A percentile compares a stretch with the other conserved stretches of the same genome.
Conservation (phyloP, 2,888 invertebrate species). For the Reticulitermes lucifugus region DNA sequence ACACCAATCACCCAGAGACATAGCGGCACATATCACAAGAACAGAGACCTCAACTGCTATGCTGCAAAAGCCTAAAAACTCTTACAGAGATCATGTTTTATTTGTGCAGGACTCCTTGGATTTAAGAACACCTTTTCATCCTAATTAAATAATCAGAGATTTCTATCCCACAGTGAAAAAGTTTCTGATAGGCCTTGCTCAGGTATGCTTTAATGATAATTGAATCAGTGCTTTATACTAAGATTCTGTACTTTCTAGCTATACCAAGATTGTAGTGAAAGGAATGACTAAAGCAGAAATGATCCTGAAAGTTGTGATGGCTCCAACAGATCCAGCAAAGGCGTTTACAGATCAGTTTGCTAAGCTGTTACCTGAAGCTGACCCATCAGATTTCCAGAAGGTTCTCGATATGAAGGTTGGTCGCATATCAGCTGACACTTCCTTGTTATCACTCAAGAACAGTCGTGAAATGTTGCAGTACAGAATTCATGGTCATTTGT, state of each 20-base stretch:
- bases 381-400: constrained; percentile 91
- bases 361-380: constrained; percentile 90
- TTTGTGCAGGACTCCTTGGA: too few relatives aligned
- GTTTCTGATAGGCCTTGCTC: too few relatives aligned
- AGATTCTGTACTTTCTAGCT: constrained; percentile 52
- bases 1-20: too few relatives aligned
- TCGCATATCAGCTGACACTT: background rate
- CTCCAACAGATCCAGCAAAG: constrained; percentile 83
- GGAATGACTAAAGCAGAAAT: constrained; percentile 98
- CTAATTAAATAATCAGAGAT: too few relatives aligned
- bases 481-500: too few relatives aligned
- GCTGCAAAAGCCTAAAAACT: too few relatives aligned
- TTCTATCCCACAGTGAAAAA: too few relatives aligned
- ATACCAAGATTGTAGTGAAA: constrained; percentile 78
- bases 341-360: constrained; percentile 90
- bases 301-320: constrained; percentile 98
- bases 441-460: background rate
- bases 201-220: background rate
- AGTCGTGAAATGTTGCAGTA: too few relatives aligned
- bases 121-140: too few relatives aligned
- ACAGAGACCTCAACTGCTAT: too few relatives aligned
- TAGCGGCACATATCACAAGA: too few relatives aligned
- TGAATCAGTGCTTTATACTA: background rate
- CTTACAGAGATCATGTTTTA: too few relatives aligned
- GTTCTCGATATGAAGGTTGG: constrained; percentile 93